Percentiles rank a stretch among this genome's conserved stretches.
Conservation (phyloP, 2,113 vertebrate genomes). For the Plecturocebus donacophilus region DNA sequence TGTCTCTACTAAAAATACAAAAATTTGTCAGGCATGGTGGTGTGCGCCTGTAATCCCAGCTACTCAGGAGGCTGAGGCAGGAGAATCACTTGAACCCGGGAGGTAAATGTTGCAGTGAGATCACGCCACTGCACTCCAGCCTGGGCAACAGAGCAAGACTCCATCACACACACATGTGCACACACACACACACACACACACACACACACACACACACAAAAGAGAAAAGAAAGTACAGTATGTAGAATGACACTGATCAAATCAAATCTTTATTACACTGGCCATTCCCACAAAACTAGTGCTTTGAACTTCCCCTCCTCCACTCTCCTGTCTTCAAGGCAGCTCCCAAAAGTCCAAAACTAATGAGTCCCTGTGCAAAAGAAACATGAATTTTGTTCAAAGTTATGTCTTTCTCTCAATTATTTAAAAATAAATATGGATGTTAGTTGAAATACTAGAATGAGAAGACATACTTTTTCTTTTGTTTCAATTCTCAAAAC, state of each 20-base stretch:
- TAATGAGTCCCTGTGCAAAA: neutral
- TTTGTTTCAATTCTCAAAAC: neutral
- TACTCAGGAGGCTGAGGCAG: too few species aligned
- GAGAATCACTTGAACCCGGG: too few species aligned
- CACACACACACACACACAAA: too few species aligned
- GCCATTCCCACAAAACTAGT: neutral
- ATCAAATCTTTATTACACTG: neutral
- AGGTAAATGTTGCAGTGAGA: too few species aligned
- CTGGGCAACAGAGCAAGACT: too few species aligned
- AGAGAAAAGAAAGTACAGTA: too few species aligned
- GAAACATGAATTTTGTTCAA: neutral
- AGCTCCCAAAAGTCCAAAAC: neutral
- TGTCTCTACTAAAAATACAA: too few species aligned
- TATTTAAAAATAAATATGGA: neutral
- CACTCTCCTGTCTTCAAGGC: neutral
- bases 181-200: too few species aligned
- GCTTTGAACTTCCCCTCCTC: neutral
- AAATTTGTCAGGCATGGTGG: too few species aligned
- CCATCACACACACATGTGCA: too few species aligned
- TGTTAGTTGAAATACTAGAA: neutral
- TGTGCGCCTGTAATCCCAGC: too few species aligned
- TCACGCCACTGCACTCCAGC: too few species aligned
- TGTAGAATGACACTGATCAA: neutral
- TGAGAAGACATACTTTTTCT: neutral
- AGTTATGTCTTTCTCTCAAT: neutral